These are phyloP conservation scores for Numida meleagris DNA, from an alignment of 2,113 vertebrate genomes.

Conservation along the genomic window DNA sequence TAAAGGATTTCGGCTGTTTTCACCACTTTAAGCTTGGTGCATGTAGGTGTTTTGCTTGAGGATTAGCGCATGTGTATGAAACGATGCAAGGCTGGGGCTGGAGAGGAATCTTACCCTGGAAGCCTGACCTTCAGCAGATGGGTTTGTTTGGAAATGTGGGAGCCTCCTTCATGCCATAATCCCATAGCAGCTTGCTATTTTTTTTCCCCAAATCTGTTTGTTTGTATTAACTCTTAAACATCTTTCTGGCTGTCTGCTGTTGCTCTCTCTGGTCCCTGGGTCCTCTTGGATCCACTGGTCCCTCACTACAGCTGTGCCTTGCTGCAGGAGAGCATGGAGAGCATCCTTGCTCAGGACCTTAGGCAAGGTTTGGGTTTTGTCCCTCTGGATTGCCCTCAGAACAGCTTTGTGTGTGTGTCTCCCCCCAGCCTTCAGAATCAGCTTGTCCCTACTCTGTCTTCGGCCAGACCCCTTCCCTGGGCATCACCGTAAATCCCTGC, in stretches of 20 bases:
- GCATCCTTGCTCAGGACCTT: not conserved
- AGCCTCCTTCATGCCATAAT: not conserved
- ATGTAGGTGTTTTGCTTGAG: not conserved
- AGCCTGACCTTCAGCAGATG: not conserved
- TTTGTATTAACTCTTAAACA: not conserved
- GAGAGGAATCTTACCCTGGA: not conserved
- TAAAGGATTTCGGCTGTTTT: not conserved
- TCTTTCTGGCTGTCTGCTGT: not conserved
- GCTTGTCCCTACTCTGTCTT: not conserved
- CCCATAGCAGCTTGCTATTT: not conserved
- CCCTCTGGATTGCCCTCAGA: not conserved
- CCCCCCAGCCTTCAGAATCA: not conserved
- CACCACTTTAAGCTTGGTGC: not conserved
- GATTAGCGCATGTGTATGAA: not conserved
- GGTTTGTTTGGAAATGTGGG: not conserved
- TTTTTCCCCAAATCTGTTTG: not conserved
- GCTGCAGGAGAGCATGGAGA: not conserved
- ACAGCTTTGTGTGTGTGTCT: not conserved
- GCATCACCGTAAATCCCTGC: constrained; percentile 32
- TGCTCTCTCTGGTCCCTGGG: not conserved
- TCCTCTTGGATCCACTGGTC: not conserved
- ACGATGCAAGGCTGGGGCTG: not conserved
- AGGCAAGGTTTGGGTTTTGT: too few relatives aligned
- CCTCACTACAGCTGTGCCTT: not conserved
- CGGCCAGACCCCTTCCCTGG: not conserved